Evolutionary conservation across 1,140 invertebrate species (phyloP).

Genomic region (Zophobas morio): DNA sequence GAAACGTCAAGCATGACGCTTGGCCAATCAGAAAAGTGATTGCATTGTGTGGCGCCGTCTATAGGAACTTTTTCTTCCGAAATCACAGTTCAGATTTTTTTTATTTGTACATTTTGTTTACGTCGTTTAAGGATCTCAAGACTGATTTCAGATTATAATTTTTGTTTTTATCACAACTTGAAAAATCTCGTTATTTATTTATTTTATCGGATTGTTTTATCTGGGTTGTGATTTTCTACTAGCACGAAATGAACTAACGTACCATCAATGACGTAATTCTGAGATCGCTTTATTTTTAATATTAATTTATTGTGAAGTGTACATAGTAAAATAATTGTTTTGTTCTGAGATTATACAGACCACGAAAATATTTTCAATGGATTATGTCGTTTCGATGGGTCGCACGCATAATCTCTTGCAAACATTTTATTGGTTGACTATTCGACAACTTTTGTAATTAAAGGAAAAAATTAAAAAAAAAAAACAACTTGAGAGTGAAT

Average conservation of each 20-base stretch:
- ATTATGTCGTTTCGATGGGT: constrained; percentile 15
- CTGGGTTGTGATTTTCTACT: constrained; percentile 30
- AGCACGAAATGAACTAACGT: constrained; percentile 8
- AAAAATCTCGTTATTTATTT: constrained; percentile 19
- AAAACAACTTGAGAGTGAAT: constrained; percentile 14
- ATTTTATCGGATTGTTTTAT: not conserved
- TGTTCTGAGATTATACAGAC: constrained; percentile 32
- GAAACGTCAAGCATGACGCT: too few species aligned
- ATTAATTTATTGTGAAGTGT: constrained; percentile 27
- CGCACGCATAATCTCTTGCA: constrained; percentile 29
- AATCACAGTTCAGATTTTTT: constrained; percentile 33
- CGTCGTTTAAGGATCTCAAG: constrained; percentile 15
- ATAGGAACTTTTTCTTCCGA: constrained; percentile 8
- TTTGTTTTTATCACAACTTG: not conserved
- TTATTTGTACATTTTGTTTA: not conserved
- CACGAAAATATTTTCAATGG: constrained; percentile 22
- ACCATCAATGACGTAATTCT: constrained; percentile 36
- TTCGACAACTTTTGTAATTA: constrained; percentile 36
- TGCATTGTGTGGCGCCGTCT: not conserved
- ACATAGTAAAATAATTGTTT: constrained; percentile 33
- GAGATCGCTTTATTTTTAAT: constrained; percentile 30
- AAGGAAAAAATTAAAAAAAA: constrained; percentile 23
- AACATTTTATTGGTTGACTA: constrained; percentile 30
- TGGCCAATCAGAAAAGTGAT: not conserved
- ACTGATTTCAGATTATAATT: constrained; percentile 16